Percentiles rank a stretch among this genome's conserved stretches.
phyloP scores from a whole-genome alignment of 2,888 invertebrate species.

The Chaitophorus viminalis region DNA sequence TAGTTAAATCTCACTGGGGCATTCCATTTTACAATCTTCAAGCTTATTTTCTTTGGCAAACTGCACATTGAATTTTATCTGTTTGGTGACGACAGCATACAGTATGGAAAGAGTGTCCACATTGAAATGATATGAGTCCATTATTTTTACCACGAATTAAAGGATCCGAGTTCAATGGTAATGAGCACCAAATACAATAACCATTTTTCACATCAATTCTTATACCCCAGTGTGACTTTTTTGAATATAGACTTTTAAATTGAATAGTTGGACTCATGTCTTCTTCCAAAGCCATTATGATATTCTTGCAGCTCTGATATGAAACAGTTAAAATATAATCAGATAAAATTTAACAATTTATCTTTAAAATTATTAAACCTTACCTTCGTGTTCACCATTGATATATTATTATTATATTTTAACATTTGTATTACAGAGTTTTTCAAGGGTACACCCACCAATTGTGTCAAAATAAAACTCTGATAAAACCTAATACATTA shows the following conservation, averaged over 20 bases:
- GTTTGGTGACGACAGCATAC: constrained; percentile 63
- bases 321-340: not conserved
- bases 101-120: constrained; percentile 73
- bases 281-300: constrained; percentile 27
- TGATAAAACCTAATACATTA: constrained; percentile 50
- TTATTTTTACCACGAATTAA: constrained; percentile 71
- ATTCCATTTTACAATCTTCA: not conserved
- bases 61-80: constrained; percentile 40
- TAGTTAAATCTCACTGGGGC: not conserved
- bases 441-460: constrained; percentile 17
- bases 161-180: constrained; percentile 72
- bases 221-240: constrained; percentile 71
- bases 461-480: constrained; percentile 43
- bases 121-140: constrained; percentile 74
- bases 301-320: constrained; percentile 39
- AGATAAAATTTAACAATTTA: not conserved
- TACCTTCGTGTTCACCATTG: constrained; percentile 20
- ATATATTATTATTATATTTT: constrained; percentile 51
- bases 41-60: constrained; percentile 39
- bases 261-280: not conserved
- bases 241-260: constrained; percentile 32
- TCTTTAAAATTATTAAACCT: not conserved
- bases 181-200: constrained; percentile 69
- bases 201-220: constrained; percentile 65
- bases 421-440: constrained; percentile 21